Evolutionary conservation across 2,113 vertebrate species (phyloP).

Genomic region (Diadophis punctatus): DNA sequence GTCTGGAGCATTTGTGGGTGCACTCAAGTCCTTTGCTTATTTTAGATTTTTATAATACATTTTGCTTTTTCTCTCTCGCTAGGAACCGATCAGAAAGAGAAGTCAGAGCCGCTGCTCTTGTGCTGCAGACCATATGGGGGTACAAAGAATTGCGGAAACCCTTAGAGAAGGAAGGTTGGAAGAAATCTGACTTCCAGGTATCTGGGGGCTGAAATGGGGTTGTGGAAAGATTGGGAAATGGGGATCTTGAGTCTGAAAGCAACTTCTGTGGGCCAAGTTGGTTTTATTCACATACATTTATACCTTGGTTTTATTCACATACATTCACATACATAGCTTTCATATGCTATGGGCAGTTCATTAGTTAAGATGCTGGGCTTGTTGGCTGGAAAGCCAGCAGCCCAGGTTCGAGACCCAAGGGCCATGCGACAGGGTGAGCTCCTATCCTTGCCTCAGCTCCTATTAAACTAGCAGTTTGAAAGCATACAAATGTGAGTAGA

Average conservation of each 20-base stretch:
- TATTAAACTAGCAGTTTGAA: neutral
- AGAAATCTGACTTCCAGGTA: conserved; percentile 95
- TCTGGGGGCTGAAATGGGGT: neutral
- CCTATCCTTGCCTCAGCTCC: neutral
- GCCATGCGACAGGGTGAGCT: neutral
- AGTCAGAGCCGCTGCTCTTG: conserved; percentile 85
- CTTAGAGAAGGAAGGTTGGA: conserved; percentile 95
- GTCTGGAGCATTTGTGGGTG: neutral
- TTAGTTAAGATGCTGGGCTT: neutral
- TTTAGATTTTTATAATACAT: neutral
- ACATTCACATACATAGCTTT: neutral
- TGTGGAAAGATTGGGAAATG: neutral
- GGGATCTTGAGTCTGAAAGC: neutral
- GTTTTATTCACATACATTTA: neutral
- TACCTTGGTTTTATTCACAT: too few species aligned
- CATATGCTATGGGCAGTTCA: neutral
- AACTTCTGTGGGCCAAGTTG: neutral
- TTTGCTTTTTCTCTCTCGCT: neutral
- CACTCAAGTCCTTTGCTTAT: neutral
- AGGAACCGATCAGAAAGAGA: conserved; percentile 93
- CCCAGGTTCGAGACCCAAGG: neutral
- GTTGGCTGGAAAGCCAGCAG: neutral
- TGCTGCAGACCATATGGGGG: conserved; percentile 91
- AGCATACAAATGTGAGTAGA: neutral
- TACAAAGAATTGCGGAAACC: conserved; percentile 91